Evolutionary conservation across 35 echinoderm and acorn worm genomes (phyloP).

Genomic region (Lytechinus variegatus): DNA sequence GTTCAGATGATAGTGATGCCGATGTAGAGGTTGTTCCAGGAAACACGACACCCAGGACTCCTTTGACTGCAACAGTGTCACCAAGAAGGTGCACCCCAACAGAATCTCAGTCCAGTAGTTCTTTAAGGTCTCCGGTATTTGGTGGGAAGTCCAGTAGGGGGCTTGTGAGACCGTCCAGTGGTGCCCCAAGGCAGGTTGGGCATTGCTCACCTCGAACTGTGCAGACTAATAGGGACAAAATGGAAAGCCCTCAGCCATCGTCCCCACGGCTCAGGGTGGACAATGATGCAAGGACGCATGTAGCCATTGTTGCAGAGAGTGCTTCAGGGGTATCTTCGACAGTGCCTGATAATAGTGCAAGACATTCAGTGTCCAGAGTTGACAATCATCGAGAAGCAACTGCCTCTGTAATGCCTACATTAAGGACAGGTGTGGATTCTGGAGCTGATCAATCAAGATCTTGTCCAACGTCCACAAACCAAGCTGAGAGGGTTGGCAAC

Average conservation of each 20-base stretch:
- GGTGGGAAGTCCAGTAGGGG: conserved; percentile 14
- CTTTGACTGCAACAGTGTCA: conserved; percentile 32
- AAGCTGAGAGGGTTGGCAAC: background rate
- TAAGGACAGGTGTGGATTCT: background rate
- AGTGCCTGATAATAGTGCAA: conserved; percentile 2
- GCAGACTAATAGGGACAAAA: conserved; percentile 30
- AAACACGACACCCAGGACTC: conserved; percentile 17
- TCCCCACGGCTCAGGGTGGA: background rate
- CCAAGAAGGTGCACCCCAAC: background rate
- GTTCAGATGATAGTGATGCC: conserved; percentile 31
- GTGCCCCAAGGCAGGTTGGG: background rate
- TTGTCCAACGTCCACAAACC: conserved; percentile 26
- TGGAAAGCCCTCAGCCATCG: conserved; percentile 44
- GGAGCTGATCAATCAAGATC: background rate
- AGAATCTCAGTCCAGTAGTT: background rate
- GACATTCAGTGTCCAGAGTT: background rate
- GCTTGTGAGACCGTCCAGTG: background rate
- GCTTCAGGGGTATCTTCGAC: conserved; percentile 35
- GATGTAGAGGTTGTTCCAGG: conserved; percentile 16
- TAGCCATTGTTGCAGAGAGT: background rate
- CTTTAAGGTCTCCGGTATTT: conserved; percentile 12
- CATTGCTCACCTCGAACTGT: conserved; percentile 39
- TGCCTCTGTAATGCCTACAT: background rate
- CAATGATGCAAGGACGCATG: background rate
- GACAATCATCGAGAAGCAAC: background rate